Evolutionary conservation across 2,888 invertebrate genomes (phyloP).

Genomic region (Amaurobius ferox): DNA sequence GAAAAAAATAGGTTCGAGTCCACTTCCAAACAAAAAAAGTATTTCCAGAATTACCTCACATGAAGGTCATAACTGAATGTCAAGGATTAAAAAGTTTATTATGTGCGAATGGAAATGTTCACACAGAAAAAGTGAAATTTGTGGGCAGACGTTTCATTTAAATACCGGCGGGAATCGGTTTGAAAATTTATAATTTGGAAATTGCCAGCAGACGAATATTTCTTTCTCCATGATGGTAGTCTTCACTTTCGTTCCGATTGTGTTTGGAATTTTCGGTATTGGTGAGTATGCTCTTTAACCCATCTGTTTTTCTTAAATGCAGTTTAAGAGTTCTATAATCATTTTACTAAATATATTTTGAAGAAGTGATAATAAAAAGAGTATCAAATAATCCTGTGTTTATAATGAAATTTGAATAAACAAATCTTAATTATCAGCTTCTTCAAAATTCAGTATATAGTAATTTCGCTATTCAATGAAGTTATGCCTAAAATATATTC

Average conservation of each 20-base stretch:
- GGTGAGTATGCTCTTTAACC: too few species aligned
- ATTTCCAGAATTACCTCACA: background rate
- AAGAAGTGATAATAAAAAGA: too few species aligned
- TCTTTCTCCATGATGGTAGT: background rate
- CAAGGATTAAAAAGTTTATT: background rate
- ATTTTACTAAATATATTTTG: too few species aligned
- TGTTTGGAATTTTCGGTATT: background rate
- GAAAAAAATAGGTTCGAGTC: background rate
- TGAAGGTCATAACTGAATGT: background rate
- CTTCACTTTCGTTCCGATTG: background rate
- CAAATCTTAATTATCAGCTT: too few species aligned
- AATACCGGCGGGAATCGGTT: background rate
- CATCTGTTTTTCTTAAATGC: too few species aligned
- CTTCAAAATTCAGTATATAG: too few species aligned
- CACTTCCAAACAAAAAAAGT: background rate
- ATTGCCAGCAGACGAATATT: background rate
- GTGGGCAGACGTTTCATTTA: background rate
- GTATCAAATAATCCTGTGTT: too few species aligned
- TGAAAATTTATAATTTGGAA: background rate
- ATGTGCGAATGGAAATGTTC: background rate
- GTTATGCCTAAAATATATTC: too few species aligned
- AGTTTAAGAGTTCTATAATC: too few species aligned
- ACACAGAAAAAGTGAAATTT: background rate
- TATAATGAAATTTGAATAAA: too few species aligned
- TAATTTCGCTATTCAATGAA: too few species aligned